A percentile compares a stretch with the other conserved stretches of the same genome.
phyloP scores from a whole-genome alignment of 2,113 vertebrate species.

The Oceanodroma tethys region DNA sequence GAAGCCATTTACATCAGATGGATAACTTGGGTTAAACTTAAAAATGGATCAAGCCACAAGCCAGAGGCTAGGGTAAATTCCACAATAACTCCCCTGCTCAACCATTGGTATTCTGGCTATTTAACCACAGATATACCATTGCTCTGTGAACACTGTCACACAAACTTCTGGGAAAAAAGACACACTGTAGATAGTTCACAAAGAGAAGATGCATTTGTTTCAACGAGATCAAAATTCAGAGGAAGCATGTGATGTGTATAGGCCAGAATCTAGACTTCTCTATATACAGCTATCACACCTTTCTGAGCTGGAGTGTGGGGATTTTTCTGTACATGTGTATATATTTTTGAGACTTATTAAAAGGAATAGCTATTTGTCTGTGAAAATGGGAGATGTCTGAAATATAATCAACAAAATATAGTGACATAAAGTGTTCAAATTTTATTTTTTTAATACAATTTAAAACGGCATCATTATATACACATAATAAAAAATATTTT shows the following conservation, averaged over 20 bases:
- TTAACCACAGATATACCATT: slow-evolving; percentile 7
- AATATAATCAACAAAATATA: neutral
- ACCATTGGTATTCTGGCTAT: neutral
- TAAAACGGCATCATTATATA: neutral
- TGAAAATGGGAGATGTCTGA: neutral
- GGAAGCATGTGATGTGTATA: neutral
- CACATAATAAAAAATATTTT: neutral
- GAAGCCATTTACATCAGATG: slow-evolving; percentile 42
- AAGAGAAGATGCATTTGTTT: slow-evolving; percentile 33
- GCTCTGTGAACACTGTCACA: neutral
- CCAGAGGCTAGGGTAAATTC: slow-evolving; percentile 22
- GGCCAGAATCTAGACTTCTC: neutral
- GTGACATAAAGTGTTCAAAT: neutral
- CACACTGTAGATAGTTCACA: neutral
- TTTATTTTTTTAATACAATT: neutral
- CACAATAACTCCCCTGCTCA: neutral
- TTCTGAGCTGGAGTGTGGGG: neutral
- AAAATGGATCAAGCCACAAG: slow-evolving; percentile 38
- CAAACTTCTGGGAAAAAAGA: slow-evolving; percentile 29
- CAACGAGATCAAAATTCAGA: neutral
- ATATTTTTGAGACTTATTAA: neutral
- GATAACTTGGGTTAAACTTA: slow-evolving; percentile 48
- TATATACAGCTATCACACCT: neutral
- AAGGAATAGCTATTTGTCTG: neutral
- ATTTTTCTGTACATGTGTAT: neutral